Percentiles rank a stretch among this genome's conserved stretches.
These are phyloP conservation scores for Cataglyphis livida DNA, from an alignment of 2,888 invertebrate species.

Conservation along the genomic window DNA sequence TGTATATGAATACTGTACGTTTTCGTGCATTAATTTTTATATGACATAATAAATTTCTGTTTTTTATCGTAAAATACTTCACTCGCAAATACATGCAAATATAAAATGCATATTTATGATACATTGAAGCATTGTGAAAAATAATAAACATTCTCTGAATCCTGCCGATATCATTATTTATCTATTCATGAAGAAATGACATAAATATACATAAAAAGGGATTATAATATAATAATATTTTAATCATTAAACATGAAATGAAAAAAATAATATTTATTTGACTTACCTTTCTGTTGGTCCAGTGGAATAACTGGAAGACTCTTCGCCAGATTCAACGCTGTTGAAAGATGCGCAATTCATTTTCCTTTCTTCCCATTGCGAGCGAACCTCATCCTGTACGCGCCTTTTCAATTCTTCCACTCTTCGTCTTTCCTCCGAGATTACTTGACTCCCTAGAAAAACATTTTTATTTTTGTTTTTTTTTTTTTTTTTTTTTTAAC, in stretches of 20 bases:
- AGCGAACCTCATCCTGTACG: slow-evolving; percentile 95
- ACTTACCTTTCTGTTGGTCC: slow-evolving; percentile 87
- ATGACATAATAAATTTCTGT: background rate
- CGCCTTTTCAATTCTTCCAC: slow-evolving; percentile 94
- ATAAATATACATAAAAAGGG: background rate
- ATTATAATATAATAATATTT: slow-evolving; percentile 5
- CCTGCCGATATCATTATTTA: background rate
- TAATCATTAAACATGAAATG: background rate
- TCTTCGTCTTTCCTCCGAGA: slow-evolving; percentile 95
- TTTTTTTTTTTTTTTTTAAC: background rate
- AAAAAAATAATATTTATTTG: background rate
- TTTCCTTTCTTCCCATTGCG: slow-evolving; percentile 92
- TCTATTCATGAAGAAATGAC: background rate
- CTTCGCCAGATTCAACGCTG: slow-evolving; percentile 88
- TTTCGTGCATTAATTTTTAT: background rate
- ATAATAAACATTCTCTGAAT: slow-evolving; percentile 3
- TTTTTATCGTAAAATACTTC: background rate
- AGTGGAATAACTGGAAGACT: slow-evolving; percentile 88
- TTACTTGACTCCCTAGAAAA: slow-evolving; percentile 93
- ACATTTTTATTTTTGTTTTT: background rate
- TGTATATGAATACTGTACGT: background rate
- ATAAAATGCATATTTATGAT: background rate
- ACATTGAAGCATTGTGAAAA: background rate
- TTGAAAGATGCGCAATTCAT: slow-evolving; percentile 89
- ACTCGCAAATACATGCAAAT: background rate